Conservation (phyloP, 2,888 invertebrate genomes). For the Neuroscelio doddi region DNA sequence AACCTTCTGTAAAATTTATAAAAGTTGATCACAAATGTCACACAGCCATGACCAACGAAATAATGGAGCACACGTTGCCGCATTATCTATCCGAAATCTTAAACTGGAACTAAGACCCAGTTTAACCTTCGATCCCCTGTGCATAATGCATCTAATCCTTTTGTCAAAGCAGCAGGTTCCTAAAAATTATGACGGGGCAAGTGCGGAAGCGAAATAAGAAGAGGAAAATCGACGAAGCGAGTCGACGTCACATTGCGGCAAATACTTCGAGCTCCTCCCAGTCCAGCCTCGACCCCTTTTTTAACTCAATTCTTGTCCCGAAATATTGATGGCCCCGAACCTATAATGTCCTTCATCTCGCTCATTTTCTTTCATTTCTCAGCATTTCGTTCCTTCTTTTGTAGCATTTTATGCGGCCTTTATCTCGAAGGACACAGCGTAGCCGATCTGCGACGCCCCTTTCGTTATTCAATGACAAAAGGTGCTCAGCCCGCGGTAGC, state of each 20-base stretch:
- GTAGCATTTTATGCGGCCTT: slow-evolving; percentile 33
- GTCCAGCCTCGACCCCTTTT: slow-evolving; percentile 7
- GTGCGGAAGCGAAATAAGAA: slow-evolving; percentile 14
- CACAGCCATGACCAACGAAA: no score
- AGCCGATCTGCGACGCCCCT: slow-evolving; percentile 47
- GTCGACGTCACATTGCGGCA: no score
- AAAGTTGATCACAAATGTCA: no score
- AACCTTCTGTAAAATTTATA: no score
- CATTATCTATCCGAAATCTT: no score
- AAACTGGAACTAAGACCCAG: no score
- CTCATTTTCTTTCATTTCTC: slow-evolving; percentile 32
- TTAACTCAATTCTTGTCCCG: no score
- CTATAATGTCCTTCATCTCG: slow-evolving; percentile 26
- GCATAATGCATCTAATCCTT: no score
- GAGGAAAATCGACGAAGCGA: no score
- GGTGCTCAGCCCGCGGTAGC: slow-evolving; percentile 44
- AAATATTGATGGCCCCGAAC: slow-evolving; percentile 33
- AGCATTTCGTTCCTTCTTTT: slow-evolving; percentile 29
- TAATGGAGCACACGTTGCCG: no score
- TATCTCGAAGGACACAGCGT: slow-evolving; percentile 44
- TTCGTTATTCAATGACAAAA: slow-evolving; percentile 60
- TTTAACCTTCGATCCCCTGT: no score
- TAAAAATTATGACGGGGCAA: slow-evolving; percentile 33
- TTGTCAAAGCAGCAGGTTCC: slow-evolving; percentile 47
- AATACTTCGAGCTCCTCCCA: background rate